Conservation (phyloP, 2,888 invertebrate genomes). For the Dolichomitus sp. region DNA sequence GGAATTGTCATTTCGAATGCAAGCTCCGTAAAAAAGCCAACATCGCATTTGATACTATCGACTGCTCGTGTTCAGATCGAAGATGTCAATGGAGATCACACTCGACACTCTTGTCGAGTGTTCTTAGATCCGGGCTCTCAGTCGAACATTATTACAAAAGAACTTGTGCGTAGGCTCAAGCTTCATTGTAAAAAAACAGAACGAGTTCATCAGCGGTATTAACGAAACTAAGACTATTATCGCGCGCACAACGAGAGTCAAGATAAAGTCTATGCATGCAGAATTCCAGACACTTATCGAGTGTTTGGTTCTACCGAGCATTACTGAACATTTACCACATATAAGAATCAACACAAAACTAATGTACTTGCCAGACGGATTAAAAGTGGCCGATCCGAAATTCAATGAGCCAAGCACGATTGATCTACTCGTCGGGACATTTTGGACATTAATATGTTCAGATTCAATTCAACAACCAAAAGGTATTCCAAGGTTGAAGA, state of each 20-base stretch:
- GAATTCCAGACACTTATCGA: conserved; percentile 5
- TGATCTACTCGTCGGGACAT: too few species aligned
- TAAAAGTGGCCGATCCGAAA: too few species aligned
- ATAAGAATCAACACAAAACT: too few species aligned
- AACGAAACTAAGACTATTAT: conserved; percentile 35
- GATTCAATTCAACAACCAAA: too few species aligned
- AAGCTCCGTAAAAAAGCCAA: conserved; percentile 28
- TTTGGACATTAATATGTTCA: too few species aligned
- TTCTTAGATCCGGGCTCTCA: conserved; percentile 60
- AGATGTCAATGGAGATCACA: conserved; percentile 13
- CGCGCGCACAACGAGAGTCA: background rate
- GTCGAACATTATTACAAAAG: conserved; percentile 52
- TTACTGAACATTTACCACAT: too few species aligned
- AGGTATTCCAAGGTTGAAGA: too few species aligned
- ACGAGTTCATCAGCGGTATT: conserved; percentile 48
- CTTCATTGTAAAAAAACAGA: conserved; percentile 26
- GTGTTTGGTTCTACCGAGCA: conserved; percentile 21
- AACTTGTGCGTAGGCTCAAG: conserved; percentile 35
- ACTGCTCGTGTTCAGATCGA: conserved; percentile 24
- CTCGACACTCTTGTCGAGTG: conserved; percentile 35
- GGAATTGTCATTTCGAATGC: background rate
- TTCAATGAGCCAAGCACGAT: too few species aligned
- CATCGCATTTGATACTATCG: conserved; percentile 38
- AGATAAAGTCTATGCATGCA: conserved; percentile 31
- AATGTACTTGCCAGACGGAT: too few species aligned